Conservation (phyloP, 2,888 invertebrate genomes). For the Himalopsyche tibetana region DNA sequence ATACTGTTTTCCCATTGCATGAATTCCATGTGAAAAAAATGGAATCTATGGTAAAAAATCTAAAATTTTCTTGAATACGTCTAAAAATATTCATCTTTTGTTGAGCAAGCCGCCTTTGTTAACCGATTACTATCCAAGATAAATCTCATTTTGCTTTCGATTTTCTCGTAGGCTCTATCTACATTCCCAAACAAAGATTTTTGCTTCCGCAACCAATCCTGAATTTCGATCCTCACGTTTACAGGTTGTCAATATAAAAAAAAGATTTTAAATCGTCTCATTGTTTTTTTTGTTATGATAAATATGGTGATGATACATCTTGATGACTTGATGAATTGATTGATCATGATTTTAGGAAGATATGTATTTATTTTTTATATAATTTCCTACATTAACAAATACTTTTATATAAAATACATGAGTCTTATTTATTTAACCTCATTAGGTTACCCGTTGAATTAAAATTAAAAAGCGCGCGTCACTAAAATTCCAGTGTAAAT, state of each 20-base stretch:
- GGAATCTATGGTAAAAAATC: no score
- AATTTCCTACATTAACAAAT: no score
- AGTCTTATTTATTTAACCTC: no score
- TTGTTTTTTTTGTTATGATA: not conserved
- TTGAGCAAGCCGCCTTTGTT: not conserved
- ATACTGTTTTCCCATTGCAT: no score
- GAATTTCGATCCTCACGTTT: not conserved
- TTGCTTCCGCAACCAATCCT: not conserved
- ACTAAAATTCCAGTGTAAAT: no score
- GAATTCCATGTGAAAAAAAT: no score
- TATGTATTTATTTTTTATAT: no score
- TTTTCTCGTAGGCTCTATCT: not conserved
- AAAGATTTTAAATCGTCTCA: not conserved
- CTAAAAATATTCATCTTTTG: not conserved
- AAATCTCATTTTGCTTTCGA: not conserved
- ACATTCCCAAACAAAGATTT: not conserved
- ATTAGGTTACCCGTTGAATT: no score
- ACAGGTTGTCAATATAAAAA: constrained; percentile 17
- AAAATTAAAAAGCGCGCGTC: no score
- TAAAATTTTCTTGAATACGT: no score
- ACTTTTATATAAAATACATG: no score
- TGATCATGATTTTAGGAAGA: not conserved
- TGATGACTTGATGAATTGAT: not conserved
- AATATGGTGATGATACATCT: not conserved
- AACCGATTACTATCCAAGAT: not conserved